Percentiles rank a stretch among this genome's conserved stretches.
Conservation (phyloP, 2,113 vertebrate species). For the Eurystomus gularis region DNA sequence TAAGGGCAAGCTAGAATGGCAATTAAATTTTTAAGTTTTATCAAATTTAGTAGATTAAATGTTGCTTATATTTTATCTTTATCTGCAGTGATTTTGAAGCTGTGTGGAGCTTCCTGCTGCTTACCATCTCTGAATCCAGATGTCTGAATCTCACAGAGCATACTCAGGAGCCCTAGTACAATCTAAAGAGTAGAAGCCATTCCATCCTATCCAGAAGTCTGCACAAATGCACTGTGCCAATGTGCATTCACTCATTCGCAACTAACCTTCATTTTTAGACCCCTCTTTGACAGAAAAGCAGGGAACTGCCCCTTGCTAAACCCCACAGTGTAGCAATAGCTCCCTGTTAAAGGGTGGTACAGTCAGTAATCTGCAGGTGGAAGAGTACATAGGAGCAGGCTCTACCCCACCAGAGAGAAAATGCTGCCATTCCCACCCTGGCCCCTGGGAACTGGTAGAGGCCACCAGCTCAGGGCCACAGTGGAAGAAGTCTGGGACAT, state of each 20-base stretch:
- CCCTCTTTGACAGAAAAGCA: not conserved
- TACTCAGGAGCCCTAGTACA: not conserved
- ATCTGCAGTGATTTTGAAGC: not conserved
- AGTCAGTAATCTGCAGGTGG: not conserved
- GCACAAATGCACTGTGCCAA: not conserved
- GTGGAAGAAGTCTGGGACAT: not conserved
- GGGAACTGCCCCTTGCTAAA: not conserved
- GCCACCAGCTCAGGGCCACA: not conserved
- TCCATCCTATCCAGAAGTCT: not conserved
- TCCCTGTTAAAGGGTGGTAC: not conserved
- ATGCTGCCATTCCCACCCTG: not conserved
- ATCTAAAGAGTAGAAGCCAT: not conserved
- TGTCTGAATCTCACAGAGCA: not conserved
- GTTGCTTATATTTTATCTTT: not conserved
- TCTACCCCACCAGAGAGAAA: not conserved
- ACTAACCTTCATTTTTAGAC: not conserved
- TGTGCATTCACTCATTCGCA: fast-evolving
- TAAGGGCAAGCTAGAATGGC: not conserved
- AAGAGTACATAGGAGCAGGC: not conserved
- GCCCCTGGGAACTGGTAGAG: not conserved
- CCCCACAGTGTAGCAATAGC: not conserved
- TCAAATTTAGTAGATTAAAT: not conserved
- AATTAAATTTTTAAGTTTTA: not conserved
- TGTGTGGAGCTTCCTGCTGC: not conserved
- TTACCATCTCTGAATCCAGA: not conserved